phyloP scores from a whole-genome alignment of 2,113 vertebrate genomes.

The Sakesphorus luctuosus region DNA sequence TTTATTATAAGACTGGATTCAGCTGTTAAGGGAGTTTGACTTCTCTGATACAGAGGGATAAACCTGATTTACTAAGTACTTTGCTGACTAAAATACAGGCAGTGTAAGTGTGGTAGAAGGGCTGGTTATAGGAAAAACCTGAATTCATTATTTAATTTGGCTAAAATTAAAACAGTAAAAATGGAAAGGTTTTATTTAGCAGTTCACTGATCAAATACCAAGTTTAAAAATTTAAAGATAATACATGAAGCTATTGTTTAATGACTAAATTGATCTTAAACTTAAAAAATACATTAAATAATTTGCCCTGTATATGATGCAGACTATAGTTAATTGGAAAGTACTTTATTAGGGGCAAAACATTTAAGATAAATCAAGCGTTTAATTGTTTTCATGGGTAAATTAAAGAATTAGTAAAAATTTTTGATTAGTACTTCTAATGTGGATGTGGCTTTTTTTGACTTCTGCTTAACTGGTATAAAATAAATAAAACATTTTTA shows the following conservation, averaged over 20 bases:
- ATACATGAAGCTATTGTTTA: background rate
- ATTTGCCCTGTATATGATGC: background rate
- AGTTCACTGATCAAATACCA: background rate
- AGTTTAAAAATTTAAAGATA: background rate
- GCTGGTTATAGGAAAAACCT: background rate
- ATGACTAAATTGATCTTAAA: background rate
- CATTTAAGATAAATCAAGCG: background rate
- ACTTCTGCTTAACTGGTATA: background rate
- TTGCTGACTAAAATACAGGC: background rate
- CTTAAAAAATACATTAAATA: background rate
- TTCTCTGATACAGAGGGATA: background rate
- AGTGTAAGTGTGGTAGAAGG: background rate
- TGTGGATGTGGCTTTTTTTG: accelerated
- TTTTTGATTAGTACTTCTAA: background rate
- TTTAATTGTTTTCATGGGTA: background rate
- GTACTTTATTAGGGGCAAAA: background rate
- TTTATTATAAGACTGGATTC: background rate
- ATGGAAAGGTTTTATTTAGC: background rate
- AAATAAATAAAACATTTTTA: background rate
- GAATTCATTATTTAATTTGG: background rate
- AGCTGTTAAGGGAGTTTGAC: background rate
- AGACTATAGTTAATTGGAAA: background rate
- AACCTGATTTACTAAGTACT: background rate
- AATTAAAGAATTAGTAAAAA: background rate
- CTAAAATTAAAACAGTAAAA: background rate